Conservation (phyloP, 2,113 vertebrate genomes). For the Nothocercus nigrocapillus region DNA sequence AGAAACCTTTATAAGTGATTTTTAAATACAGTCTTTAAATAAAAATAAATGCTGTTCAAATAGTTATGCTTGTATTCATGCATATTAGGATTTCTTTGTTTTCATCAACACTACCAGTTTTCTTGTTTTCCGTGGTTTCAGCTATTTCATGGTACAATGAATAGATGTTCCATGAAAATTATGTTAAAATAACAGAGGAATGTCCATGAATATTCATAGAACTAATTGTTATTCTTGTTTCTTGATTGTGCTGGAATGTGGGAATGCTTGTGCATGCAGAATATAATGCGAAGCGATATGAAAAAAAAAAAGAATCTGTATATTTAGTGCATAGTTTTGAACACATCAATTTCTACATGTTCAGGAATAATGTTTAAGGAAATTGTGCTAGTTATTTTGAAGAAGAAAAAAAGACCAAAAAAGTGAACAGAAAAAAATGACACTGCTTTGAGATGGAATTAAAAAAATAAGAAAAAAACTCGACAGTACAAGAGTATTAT, state of each 20-base stretch:
- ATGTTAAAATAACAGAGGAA: constrained; percentile 13
- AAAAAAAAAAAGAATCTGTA: neutral
- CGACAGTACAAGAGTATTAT: neutral
- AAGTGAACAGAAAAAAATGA: neutral
- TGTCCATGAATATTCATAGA: neutral
- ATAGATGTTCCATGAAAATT: constrained; percentile 12
- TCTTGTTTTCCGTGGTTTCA: neutral
- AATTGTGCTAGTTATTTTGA: neutral
- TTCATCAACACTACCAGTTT: neutral
- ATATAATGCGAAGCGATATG: neutral
- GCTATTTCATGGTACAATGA: constrained; percentile 29
- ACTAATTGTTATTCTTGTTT: neutral
- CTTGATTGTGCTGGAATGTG: neutral
- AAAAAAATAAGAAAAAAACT: neutral
- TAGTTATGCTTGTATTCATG: neutral
- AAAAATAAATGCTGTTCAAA: neutral
- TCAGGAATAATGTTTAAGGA: neutral
- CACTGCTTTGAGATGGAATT: neutral
- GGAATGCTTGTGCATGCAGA: neutral
- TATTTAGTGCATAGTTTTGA: neutral
- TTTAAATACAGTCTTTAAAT: constrained; percentile 9
- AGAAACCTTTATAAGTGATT: neutral
- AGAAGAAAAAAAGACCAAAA: neutral
- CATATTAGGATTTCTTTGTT: neutral
- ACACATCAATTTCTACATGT: neutral